These are phyloP conservation scores for Andrena trimmerana DNA, from an alignment of 2,888 invertebrate genomes.

Conservation along the genomic window DNA sequence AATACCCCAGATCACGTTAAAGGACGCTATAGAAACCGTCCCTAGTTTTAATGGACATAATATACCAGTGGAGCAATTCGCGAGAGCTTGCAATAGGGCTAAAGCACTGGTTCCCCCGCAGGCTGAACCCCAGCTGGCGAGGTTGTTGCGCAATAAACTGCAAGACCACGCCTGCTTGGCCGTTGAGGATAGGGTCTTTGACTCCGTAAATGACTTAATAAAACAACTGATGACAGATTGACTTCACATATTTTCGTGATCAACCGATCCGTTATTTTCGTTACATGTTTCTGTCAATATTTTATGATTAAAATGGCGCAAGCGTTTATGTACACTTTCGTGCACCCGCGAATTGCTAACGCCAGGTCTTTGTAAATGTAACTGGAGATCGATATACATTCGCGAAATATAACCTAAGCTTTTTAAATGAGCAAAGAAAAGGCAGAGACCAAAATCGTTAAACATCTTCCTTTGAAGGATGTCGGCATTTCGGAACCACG, in stretches of 20 bases:
- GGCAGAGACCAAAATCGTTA: slow-evolving; percentile 60
- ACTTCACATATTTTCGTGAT: slow-evolving; percentile 50
- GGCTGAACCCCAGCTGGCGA: too few relatives aligned
- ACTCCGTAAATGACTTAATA: too few relatives aligned
- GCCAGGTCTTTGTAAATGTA: slow-evolving; percentile 23
- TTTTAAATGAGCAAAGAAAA: slow-evolving; percentile 73
- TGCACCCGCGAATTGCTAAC: background rate
- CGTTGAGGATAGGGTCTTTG: too few relatives aligned
- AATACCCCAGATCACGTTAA: too few relatives aligned
- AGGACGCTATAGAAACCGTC: too few relatives aligned
- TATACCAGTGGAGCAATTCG: too few relatives aligned
- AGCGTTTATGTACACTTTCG: slow-evolving; percentile 16
- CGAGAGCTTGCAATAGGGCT: too few relatives aligned
- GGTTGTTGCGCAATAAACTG: too few relatives aligned
- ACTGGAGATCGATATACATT: slow-evolving; percentile 20
- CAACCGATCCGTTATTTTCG: slow-evolving; percentile 14
- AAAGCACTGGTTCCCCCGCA: too few relatives aligned
- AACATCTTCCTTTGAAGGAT: slow-evolving; percentile 73
- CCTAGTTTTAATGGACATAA: too few relatives aligned
- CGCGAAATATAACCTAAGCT: slow-evolving; percentile 66
- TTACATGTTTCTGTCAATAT: slow-evolving; percentile 19
- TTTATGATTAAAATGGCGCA: slow-evolving; percentile 21
- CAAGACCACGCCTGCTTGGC: too few relatives aligned
- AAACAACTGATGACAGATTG: slow-evolving; percentile 54
- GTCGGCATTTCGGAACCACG: slow-evolving; percentile 88